Percentiles rank a stretch among this genome's conserved stretches.
phyloP scores from a whole-genome alignment of 2,113 vertebrate genomes.

The Chionis minor region DNA sequence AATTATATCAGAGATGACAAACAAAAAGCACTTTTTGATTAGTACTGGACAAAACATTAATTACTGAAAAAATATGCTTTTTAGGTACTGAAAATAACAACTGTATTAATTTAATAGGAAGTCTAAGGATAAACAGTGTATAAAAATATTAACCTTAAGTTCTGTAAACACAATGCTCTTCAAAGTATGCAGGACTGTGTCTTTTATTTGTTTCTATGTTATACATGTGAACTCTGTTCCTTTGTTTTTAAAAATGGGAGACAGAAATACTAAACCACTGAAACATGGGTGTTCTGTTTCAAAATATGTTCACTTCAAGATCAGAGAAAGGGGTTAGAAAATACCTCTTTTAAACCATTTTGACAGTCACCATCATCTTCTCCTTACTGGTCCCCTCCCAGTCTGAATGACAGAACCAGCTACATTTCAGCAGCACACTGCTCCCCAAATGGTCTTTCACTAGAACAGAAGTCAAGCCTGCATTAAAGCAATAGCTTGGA shows the following conservation, averaged over 20 bases:
- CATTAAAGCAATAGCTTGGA: not conserved
- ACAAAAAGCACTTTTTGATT: not conserved
- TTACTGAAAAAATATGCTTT: not conserved
- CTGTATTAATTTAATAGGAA: not conserved
- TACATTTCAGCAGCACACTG: not conserved
- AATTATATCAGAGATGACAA: not conserved
- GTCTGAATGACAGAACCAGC: not conserved
- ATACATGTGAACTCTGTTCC: not conserved
- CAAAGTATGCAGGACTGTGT: not conserved
- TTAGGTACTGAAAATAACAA: not conserved
- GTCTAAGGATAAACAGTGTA: not conserved
- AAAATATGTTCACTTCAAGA: not conserved
- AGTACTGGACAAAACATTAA: not conserved
- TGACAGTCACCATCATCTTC: not conserved
- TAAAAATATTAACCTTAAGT: not conserved
- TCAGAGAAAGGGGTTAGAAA: not conserved
- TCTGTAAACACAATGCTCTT: not conserved
- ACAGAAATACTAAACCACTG: not conserved
- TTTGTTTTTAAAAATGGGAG: not conserved
- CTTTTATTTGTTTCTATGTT: not conserved
- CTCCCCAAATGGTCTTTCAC: not conserved
- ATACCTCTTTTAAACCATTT: not conserved
- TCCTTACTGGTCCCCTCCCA: not conserved
- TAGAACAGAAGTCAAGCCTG: not conserved
- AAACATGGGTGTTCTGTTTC: rapidly evolving